Evolutionary conservation across 2,113 vertebrate species (phyloP), one percentile per base, ranked within the genome.

Genomic region (Osmerus mordax): DNA sequence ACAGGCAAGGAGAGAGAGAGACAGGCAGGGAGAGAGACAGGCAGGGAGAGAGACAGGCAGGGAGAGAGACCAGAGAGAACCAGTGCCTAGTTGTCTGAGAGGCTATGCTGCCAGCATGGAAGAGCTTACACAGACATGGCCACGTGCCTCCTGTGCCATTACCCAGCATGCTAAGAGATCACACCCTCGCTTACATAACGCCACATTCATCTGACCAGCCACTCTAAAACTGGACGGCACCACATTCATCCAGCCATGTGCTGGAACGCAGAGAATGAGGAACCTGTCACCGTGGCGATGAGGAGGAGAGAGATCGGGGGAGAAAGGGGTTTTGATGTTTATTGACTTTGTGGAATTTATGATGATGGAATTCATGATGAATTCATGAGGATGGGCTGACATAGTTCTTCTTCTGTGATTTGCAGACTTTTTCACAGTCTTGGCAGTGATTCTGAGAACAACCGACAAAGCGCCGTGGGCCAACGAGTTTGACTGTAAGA

Each of bases 401-500:
- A 21, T 51, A 69, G 65, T 58, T 72, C 71, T 53, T 80, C 74
- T 90, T 79, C 59, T 54, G 75, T 85, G 64, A 87, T 78, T 87
- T 85, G 65, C 83, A 99, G 97, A 94, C 79, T 96, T 87, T 82
- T 85, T 93, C 72, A 88, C 91, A 70, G 87, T 92, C 75, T 86
- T 92, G 74, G 94, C 95, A 0, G 96, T 99, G 82, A 92, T 94
- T 19, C 91, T 99, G 81, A 95, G 76, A 77, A 93, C 95, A 60
- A 88, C 81, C 51, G 91, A 98, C 76, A 62, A 81, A 3, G 91
- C 88, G 19, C 97, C 97, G 0, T 94, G 95, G 91, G 96, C 95
- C n/a, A 88, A 95, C 41, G 97, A 99, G 90, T 98, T 95, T 86
- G 94, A 96, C 80, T 94, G 97, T 99, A 93, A 96, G 97, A 67